Evolutionary conservation across 2,797 vertebrate genomes (phyloP), one percentile per base, ranked within the genome.

Genomic region (Pantherophis vulpinus): DNA sequence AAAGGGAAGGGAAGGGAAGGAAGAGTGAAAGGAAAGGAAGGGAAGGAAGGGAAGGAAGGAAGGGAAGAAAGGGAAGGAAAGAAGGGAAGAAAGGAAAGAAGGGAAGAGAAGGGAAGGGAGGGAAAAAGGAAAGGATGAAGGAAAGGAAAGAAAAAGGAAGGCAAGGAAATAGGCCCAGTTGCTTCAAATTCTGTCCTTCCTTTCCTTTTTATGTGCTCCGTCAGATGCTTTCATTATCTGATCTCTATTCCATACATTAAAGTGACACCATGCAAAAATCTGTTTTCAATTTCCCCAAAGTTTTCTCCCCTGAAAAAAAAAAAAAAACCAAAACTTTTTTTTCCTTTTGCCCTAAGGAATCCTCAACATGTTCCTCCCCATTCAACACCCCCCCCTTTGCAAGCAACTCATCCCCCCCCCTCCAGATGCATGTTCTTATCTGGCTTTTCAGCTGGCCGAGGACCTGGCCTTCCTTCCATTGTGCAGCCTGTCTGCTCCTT

Each of bases 51-150:
- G 7, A 58, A 16, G 42, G 42, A 42, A 42, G 42, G 42, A 42
- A 42, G 42, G 3, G 42, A 42, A 42, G 42, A 42, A 4, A 16
- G 14, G 13, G 1, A 55, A 55, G 8, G 18, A 20, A 60, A 3
- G 42, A 37, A 37, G 37, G 37, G 37, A 37, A 37, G 37, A 37
- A 37, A 37, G 37, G 55, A 55, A 13, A 13, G 18, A 20, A 60
- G 1, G 25, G 27, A 12, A 29, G 11, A 0, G 4, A 29, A 27
- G 9, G 4, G 0, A 10, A 27, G 8, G 2, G 8, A 59, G 3
- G 16, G 56, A 58, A 58, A 58, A 51, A 51, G 51, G 51, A 51
- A 51, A 51, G 51, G 51, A 51, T 9, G 20, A 60, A 5, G 8
- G 2, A 3, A 11, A 66, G 4, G 63, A 5, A n/a, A n/a, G 8